Percentiles rank a stretch among this genome's conserved stretches.
phyloP scores from a whole-genome alignment of 2,797 vertebrate species.

The Pipistrellus kuhlii region DNA sequence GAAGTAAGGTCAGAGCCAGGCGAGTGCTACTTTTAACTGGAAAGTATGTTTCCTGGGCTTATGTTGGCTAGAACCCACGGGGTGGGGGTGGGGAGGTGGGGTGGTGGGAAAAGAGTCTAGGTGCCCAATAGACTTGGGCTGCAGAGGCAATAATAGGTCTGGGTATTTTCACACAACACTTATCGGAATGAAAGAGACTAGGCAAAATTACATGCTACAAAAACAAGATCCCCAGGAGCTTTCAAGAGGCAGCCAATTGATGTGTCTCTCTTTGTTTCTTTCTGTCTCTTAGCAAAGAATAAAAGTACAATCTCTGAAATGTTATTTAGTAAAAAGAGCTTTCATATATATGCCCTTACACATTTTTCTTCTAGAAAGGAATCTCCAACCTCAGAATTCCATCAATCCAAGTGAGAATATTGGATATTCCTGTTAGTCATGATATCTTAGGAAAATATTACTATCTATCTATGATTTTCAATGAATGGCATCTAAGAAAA shows the following conservation, averaged over 20 bases:
- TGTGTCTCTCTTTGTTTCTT: neutral
- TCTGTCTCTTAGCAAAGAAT: too few species aligned
- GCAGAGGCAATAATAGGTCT: neutral
- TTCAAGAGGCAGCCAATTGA: neutral
- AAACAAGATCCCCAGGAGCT: neutral
- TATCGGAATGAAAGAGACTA: conserved; percentile 8
- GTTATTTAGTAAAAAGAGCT: too few species aligned
- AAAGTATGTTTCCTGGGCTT: neutral
- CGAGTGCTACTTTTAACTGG: neutral
- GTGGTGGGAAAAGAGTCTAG: neutral
- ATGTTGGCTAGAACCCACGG: neutral
- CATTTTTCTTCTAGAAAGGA: too few species aligned
- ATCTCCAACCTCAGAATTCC: too few species aligned
- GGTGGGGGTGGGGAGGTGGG: too few species aligned
- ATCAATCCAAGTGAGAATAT: too few species aligned
- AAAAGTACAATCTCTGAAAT: too few species aligned
- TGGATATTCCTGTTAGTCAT: too few species aligned
- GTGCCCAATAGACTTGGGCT: neutral
- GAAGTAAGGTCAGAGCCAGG: conserved; percentile 27
- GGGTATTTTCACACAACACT: conserved; percentile 14
- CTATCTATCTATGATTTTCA: too few species aligned
- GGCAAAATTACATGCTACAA: neutral
- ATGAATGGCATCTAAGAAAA: too few species aligned
- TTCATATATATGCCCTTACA: too few species aligned
- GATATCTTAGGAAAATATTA: too few species aligned